Evolutionary conservation across 2,888 invertebrate genomes (phyloP).

Genomic region (Athalia rosae): DNA sequence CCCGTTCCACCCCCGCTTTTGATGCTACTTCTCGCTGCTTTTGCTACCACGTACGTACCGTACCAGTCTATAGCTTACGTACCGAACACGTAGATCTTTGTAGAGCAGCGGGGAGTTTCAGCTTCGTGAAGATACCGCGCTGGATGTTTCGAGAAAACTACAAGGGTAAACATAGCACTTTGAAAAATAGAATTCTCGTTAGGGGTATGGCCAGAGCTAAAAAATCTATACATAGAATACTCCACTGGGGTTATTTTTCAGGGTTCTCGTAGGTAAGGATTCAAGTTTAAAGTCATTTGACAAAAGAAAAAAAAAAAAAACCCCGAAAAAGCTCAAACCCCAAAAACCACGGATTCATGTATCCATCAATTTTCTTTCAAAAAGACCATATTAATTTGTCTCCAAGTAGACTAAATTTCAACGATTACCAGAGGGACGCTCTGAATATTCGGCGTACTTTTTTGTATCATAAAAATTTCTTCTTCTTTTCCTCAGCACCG

Average conservation of each 20-base stretch:
- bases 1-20: slow-evolving; percentile 46
- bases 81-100: no score
- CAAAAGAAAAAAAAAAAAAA: no score
- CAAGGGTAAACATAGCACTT: slow-evolving; percentile 56
- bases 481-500: background rate
- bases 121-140: background rate
- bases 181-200: slow-evolving; percentile 61
- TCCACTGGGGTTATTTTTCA: background rate
- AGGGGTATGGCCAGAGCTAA: slow-evolving; percentile 52
- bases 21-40: slow-evolving; percentile 39
- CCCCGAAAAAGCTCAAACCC: no score
- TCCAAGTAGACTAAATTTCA: no score
- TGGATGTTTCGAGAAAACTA: slow-evolving; percentile 35
- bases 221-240: slow-evolving; percentile 16
- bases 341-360: no score
- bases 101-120: slow-evolving; percentile 15
- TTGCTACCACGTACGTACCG: background rate
- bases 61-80: no score
- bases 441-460: no score
- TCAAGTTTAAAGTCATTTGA: background rate
- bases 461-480: background rate
- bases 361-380: no score
- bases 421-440: no score
- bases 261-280: background rate
- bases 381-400: no score